A percentile compares a stretch with the other conserved stretches of the same genome.
phyloP scores from a whole-genome alignment of 2,113 vertebrate genomes.

The Choloepus hoffmanni region DNA sequence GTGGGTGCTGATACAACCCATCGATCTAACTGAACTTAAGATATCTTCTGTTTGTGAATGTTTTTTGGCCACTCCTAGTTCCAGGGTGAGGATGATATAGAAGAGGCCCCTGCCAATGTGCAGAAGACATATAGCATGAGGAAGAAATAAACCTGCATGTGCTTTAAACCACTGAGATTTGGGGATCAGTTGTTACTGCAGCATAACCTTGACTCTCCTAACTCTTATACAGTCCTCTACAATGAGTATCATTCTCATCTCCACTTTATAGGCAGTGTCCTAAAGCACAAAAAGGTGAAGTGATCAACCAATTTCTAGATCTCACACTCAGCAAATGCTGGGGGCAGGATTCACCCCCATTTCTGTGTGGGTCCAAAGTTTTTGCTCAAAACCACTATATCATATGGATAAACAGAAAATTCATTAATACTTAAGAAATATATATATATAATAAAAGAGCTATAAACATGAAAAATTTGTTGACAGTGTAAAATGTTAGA shows the following conservation, averaged over 20 bases:
- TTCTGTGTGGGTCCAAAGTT: background rate
- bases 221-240: accelerated
- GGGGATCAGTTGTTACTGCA: background rate
- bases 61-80: background rate
- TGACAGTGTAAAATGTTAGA: background rate
- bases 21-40: background rate
- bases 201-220: background rate
- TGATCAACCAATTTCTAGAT: background rate
- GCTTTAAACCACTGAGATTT: background rate
- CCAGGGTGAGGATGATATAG: background rate
- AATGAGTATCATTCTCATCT: background rate
- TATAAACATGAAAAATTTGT: background rate
- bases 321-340: background rate
- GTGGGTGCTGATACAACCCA: background rate
- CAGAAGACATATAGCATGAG: background rate
- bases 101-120: background rate
- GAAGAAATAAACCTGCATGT: background rate
- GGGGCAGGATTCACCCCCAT: background rate
- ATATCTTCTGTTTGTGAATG: background rate
- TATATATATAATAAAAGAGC: background rate
- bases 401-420: background rate
- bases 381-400: accelerated
- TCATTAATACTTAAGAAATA: background rate
- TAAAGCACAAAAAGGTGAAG: background rate
- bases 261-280: background rate